A percentile compares a stretch with the other conserved stretches of the same genome.
Conservation (phyloP, 2,888 invertebrate species). For the Trichogramma evanescens region DNA sequence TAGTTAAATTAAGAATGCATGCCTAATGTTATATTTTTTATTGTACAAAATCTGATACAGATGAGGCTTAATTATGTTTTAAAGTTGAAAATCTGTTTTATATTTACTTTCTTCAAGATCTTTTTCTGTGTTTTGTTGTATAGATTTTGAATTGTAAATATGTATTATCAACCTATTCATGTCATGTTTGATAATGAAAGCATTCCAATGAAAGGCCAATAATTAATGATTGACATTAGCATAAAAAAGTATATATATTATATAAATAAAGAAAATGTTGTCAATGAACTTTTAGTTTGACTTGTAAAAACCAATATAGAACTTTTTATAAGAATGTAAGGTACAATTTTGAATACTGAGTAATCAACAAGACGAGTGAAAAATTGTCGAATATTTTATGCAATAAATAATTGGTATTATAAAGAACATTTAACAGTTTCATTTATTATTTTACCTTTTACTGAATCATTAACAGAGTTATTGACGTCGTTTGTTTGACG, state of each 20-base stretch:
- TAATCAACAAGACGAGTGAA: neutral
- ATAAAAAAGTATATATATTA: neutral
- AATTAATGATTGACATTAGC: no score
- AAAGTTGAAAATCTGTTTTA: slow-evolving; percentile 7
- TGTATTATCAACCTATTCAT: slow-evolving; percentile 6
- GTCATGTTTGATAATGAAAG: slow-evolving; percentile 13
- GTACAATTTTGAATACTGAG: no score
- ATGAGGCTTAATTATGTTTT: slow-evolving; percentile 10
- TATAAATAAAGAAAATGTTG: slow-evolving; percentile 16
- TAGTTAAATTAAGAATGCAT: slow-evolving; percentile 14
- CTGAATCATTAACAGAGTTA: no score
- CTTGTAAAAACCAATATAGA: neutral
- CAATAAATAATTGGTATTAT: slow-evolving; percentile 10
- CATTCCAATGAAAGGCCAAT: slow-evolving; percentile 19
- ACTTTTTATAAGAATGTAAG: no score
- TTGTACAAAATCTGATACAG: slow-evolving; percentile 5
- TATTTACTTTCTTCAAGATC: neutral
- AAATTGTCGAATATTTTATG: slow-evolving; percentile 9
- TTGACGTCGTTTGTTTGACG: no score
- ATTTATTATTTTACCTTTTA: no score
- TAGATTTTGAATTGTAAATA: slow-evolving; percentile 20
- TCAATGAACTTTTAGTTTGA: slow-evolving; percentile 8
- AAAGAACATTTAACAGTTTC: neutral
- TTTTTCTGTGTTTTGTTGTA: slow-evolving; percentile 13
- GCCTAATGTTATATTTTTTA: slow-evolving; percentile 10